Conservation (phyloP, 2,888 invertebrate genomes). For the Rotaria socialis region DNA sequence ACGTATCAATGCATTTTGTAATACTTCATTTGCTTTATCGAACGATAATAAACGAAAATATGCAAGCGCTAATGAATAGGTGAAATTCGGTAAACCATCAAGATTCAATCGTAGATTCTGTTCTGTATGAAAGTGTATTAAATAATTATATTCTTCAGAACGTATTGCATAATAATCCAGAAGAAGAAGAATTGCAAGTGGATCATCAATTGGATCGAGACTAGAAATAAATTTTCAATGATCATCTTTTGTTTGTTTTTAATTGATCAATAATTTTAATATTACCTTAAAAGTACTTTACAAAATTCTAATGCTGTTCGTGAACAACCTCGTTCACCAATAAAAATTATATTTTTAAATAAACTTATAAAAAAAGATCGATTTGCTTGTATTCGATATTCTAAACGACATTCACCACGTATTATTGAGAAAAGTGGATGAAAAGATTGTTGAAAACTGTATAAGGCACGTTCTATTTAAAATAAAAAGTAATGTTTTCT, state of each 20-base stretch:
- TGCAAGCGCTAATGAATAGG: slow-evolving; percentile 74
- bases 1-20: slow-evolving; percentile 75
- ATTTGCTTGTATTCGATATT: slow-evolving; percentile 76
- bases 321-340: slow-evolving; percentile 75
- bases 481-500: slow-evolving; percentile 28
- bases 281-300: slow-evolving; percentile 69
- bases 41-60: slow-evolving; percentile 63
- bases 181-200: slow-evolving; percentile 64
- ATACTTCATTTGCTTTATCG: slow-evolving; percentile 50
- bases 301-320: slow-evolving; percentile 81
- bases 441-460: slow-evolving; percentile 72
- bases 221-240: slow-evolving; percentile 49
- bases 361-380: slow-evolving; percentile 74
- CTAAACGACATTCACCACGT: slow-evolving; percentile 70
- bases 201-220: slow-evolving; percentile 57
- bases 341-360: slow-evolving; percentile 74
- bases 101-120: slow-evolving; percentile 66
- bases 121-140: slow-evolving; percentile 62
- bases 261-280: neutral
- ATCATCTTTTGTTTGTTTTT: neutral
- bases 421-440: slow-evolving; percentile 75
- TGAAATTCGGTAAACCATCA: slow-evolving; percentile 79
- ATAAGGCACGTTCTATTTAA: slow-evolving; percentile 69
- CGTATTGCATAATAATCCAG: slow-evolving; percentile 78
- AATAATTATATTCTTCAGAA: slow-evolving; percentile 70